phyloP scores from a whole-genome alignment of 2,888 invertebrate genomes.

The Penaeus monodon region DNA sequence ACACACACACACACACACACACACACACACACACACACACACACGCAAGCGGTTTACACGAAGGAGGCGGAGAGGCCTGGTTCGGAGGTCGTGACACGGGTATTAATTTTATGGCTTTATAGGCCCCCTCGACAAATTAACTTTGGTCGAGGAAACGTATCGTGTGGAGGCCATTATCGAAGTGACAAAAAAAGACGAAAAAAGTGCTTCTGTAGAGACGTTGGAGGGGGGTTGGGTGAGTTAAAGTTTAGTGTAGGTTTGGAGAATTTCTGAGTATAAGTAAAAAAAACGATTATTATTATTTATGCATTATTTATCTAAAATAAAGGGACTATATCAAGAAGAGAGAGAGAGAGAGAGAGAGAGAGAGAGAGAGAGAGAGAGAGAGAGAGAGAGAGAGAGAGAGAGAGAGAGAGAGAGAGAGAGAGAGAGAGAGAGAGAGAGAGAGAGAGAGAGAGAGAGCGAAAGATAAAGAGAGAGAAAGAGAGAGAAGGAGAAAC shows the following conservation, averaged over 20 bases:
- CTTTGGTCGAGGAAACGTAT: constrained; percentile 5
- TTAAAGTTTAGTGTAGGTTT: no score
- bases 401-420: neutral
- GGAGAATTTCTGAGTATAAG: no score
- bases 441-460: neutral
- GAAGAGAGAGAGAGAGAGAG: no score
- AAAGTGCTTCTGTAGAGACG: no score
- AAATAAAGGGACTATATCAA: no score
- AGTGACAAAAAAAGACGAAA: neutral
- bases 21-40: neutral
- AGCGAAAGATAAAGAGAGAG: neutral
- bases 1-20: no score
- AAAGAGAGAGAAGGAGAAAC: neutral
- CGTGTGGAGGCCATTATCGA: constrained; percentile 30
- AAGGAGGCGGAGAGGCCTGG: constrained; percentile 12
- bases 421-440: neutral
- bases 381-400: no score
- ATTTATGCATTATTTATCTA: no score
- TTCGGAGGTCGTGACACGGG: constrained; percentile 24
- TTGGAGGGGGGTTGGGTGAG: no score
- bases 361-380: no score
- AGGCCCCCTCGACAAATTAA: constrained; percentile 28
- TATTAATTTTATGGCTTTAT: constrained; percentile 38
- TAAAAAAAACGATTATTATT: no score
- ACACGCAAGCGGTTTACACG: neutral